phyloP scores from a whole-genome alignment of 2,113 vertebrate species.

The Elachura formosa region DNA sequence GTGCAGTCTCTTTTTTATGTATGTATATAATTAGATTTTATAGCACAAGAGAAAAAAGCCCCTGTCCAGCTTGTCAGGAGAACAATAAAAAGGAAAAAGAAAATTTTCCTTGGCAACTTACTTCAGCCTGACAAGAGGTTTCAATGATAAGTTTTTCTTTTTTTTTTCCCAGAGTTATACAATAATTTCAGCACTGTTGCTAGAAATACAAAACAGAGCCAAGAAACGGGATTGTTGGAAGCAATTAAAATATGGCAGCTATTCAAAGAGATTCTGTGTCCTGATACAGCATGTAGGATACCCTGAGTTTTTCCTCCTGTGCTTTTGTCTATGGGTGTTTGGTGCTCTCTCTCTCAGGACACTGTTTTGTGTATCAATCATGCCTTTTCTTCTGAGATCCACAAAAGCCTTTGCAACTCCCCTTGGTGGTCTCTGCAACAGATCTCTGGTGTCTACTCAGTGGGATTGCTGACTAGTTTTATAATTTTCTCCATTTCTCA shows the following conservation, averaged over 20 bases:
- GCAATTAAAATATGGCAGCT: neutral
- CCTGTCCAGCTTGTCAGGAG: constrained; percentile 11
- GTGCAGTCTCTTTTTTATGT: neutral
- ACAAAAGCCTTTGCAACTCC: neutral
- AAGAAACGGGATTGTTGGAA: neutral
- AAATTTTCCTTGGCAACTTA: neutral
- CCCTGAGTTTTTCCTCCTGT: neutral
- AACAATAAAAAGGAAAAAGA: neutral
- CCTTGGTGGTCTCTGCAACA: neutral
- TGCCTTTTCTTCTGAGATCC: neutral
- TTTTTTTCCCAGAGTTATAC: neutral
- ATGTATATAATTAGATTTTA: constrained; percentile 29
- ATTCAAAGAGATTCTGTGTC: neutral
- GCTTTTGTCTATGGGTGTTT: neutral
- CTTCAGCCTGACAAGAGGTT: neutral
- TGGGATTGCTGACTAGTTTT: neutral
- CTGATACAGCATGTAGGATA: neutral
- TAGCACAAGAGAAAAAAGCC: neutral
- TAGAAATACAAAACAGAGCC: neutral
- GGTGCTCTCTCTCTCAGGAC: neutral
- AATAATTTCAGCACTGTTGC: neutral
- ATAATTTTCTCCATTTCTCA: neutral
- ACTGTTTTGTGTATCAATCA: neutral
- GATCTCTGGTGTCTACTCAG: neutral
- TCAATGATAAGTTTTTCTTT: neutral